Base-by-base conservation (phyloP, 2,888 invertebrate species). In the Tridacna crocea region DNA sequence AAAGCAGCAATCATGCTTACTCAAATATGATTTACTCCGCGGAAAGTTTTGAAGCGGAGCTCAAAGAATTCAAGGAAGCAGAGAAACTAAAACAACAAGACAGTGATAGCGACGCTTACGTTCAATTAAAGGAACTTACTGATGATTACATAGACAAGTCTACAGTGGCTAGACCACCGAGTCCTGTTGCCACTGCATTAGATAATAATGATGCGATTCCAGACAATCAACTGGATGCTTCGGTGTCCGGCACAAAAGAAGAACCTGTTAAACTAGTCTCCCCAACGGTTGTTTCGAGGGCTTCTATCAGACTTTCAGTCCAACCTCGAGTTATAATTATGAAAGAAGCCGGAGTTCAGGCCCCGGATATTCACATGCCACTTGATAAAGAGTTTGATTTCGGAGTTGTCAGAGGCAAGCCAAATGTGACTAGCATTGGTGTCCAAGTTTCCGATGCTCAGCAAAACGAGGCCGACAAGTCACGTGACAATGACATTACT, bases 331-430 rank as follows among this genome's bases (percentile, higher is more conserved):
- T 78, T 17, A 58, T 82, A n/a, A 75, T 86, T 17, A 74, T 86
- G 82, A 86, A 84, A 61, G 86, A 86, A 51, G 74, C 82, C 24
- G 86, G 83, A 36, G 77, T 86, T 8, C 86, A 86, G 48, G 86
- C 78, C 0, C 86, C 86, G 27, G 86, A 86, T 66, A 83, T 83
- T 72, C 72, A 83, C 60, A 83, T 82, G 76, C 86, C 86, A 10
- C 74, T 86, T 47, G 86, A 86, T 75, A 78, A 77, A 68, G 84
- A 86, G 46, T 72, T 75, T 24, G 86, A 86, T 46, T 86, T 86
- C 36, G 82, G 86, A 13, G 77, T 73, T 60, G 65, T 24, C 22
- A 46, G 75, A 19, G 73, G 51, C n/a, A 73, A 73, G 36, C 72
- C 75, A 19, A 36, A 65, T 3, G 58, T 58, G 26, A 63, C 73